Evolutionary conservation across 2,113 vertebrate species (phyloP).

Genomic region (Orycteropus afer): DNA sequence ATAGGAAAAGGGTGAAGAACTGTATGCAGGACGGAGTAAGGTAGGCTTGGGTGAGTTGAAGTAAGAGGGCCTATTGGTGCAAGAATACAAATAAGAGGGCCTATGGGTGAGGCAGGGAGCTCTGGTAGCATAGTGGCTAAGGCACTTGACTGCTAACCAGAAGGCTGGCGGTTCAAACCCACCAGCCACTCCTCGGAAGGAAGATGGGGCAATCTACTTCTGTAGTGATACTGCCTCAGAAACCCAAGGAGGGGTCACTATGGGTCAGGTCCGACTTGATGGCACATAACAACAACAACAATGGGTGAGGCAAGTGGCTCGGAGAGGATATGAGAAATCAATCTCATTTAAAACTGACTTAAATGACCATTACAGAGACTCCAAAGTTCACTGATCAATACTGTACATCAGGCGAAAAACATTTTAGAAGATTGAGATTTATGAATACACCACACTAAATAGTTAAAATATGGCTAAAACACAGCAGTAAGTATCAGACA

Average conservation of each 20-base stretch:
- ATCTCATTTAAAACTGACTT: background rate
- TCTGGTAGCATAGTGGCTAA: no score
- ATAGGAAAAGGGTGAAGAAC: background rate
- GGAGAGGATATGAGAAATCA: background rate
- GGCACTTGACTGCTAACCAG: no score
- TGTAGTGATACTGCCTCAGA: no score
- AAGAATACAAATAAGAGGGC: background rate
- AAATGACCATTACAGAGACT: constrained; percentile 48
- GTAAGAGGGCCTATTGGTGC: background rate
- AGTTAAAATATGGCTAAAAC: constrained; percentile 38
- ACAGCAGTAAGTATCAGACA: background rate
- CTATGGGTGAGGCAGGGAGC: background rate
- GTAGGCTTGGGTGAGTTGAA: no score
- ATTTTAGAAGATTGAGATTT: constrained; percentile 17
- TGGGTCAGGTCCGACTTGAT: no score
- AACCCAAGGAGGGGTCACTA: no score
- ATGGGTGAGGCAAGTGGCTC: background rate
- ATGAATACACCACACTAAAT: background rate
- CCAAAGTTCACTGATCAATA: constrained; percentile 40
- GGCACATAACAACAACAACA: no score
- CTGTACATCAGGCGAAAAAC: background rate
- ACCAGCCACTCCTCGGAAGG: no score
- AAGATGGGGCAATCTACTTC: no score
- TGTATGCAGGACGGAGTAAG: background rate
- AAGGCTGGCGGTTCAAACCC: no score